These are phyloP conservation scores for Phlogophora meticulosa DNA, from an alignment of 2,888 invertebrate genomes.

Conservation along the genomic window DNA sequence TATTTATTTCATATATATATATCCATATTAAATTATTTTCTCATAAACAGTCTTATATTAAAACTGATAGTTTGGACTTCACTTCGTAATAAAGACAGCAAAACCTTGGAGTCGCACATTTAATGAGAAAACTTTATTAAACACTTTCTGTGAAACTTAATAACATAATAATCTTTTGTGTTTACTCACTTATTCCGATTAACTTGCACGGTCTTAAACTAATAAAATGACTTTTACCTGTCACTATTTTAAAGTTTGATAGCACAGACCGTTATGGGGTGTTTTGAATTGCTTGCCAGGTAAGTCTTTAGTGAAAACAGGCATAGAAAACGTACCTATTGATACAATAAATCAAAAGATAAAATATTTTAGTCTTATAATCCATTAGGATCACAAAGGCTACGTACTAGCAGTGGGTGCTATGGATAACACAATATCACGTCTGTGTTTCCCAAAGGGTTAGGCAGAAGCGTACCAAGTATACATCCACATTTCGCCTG, in stretches of 20 bases:
- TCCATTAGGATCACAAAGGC: background rate
- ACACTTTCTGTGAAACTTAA: conserved; percentile 1
- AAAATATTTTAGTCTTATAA: too few relatives aligned
- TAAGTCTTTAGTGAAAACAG: too few relatives aligned
- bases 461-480: too few relatives aligned
- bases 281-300: background rate
- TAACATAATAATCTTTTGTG: conserved; percentile 3
- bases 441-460: too few relatives aligned
- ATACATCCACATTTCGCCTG: too few relatives aligned
- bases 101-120: background rate
- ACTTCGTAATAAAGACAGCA: background rate
- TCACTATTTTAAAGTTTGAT: too few relatives aligned
- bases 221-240: background rate
- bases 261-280: background rate
- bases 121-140: conserved; percentile 20
- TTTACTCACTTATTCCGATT: background rate
- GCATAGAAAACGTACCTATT: too few relatives aligned
- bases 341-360: too few relatives aligned
- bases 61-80: background rate
- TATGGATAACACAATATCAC: too few relatives aligned
- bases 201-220: background rate
- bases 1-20: too few relatives aligned
- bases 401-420: background rate
- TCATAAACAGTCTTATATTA: background rate
- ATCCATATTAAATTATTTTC: background rate